Evolutionary conservation across 1,140 invertebrate species (phyloP), one percentile per base, ranked within the genome.

Genomic region (Cardiocondyla obscurior): DNA sequence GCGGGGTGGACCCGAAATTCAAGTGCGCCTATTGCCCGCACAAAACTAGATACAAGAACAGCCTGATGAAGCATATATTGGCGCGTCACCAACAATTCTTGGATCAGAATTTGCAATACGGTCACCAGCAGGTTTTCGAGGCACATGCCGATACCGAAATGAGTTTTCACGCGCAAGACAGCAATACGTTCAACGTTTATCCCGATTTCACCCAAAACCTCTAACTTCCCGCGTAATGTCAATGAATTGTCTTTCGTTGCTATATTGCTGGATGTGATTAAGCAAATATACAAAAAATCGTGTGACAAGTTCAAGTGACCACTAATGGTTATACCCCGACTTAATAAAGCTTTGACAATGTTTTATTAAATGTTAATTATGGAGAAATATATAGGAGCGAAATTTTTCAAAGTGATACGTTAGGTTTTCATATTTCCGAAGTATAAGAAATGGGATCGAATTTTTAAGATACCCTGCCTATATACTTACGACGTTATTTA

Each of bases 1-100:
- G 95, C 82, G 95, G 95, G n/a, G 92, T 95, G 19, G 94, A 95
- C 82, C 94, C 95, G 1, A 94, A 95, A 86, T 95, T 95, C 86
- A 90, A 92, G 33, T 95, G 95, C 81, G 92, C 94, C 3, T 92
- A 94, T 65, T 95, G 95, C 82, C 92, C 94, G 2, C 95, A 96
- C 84, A 94, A 94, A 83, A 94, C 95, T 2, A 94, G 95, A 22
- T 95, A 95, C 64, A 95, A 95, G 79, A 94, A 93, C 44, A 95
- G 95, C 82, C 55, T 93, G 28, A 88, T 90, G 69, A 93, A 93
- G 57, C 93, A 94, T 28, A 90, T 93, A 42, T 76, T 92, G 42
- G 92, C 92, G 0, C 89, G 92, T 6, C 92, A 93, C 67, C 86
- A 88, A 7, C 90, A 90, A 0, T 79, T 88, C 3, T 79, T 91